These are phyloP conservation scores for Magallana ariakensis DNA, from an alignment of 1,140 invertebrate species.

Conservation along the genomic window DNA sequence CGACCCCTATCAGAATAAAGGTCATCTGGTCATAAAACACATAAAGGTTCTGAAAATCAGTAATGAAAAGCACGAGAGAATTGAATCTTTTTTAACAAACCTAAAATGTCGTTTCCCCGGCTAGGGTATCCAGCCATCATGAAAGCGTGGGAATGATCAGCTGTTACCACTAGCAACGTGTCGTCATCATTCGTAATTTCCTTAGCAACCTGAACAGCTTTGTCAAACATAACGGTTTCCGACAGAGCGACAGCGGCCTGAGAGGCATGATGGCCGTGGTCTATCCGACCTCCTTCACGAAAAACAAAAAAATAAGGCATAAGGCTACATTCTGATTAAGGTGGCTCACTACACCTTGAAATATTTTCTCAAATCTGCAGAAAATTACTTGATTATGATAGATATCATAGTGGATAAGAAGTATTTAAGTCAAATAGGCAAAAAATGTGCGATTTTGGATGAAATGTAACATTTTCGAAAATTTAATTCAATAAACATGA, in stretches of 20 bases:
- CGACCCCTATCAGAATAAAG: neutral
- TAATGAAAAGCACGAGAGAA: neutral
- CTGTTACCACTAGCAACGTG: slow-evolving; percentile 92
- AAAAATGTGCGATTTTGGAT: too few species aligned
- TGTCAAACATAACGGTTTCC: slow-evolving; percentile 89
- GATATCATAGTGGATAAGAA: too few species aligned
- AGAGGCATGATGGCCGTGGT: slow-evolving; percentile 92
- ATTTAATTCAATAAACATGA: too few species aligned
- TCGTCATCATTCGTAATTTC: slow-evolving; percentile 83
- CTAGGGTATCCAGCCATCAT: slow-evolving; percentile 71
- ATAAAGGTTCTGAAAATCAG: neutral
- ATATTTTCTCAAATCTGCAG: too few species aligned
- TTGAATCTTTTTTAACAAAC: slow-evolving; percentile 57
- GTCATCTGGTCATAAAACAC: neutral
- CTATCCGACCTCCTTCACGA: slow-evolving; percentile 83
- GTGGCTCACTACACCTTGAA: too few species aligned
- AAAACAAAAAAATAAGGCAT: neutral
- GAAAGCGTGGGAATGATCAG: slow-evolving; percentile 87
- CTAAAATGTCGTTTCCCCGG: slow-evolving; percentile 76
- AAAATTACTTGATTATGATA: too few species aligned
- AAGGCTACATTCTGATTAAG: too few species aligned
- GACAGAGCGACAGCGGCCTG: slow-evolving; percentile 87
- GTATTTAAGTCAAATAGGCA: too few species aligned
- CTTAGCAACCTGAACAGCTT: slow-evolving; percentile 84
- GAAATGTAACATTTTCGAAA: too few species aligned